phyloP scores from a whole-genome alignment of 2,797 vertebrate genomes.

The Acanthurus leucopareius region DNA sequence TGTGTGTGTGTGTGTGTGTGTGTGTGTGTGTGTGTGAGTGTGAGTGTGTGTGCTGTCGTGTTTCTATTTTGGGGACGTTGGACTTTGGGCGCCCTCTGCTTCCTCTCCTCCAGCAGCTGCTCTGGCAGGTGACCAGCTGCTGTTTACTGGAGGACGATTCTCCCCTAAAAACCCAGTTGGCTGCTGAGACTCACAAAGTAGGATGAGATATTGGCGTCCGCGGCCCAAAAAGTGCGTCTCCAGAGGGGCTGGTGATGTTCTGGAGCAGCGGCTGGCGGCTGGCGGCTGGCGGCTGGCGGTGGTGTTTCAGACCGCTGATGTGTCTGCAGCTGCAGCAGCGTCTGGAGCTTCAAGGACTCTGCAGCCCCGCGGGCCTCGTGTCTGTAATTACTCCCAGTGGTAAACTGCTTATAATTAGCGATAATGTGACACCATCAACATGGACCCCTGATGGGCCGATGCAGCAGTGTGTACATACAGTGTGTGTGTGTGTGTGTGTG shows the following conservation, averaged over 20 bases:
- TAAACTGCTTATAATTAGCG: conserved; percentile 61
- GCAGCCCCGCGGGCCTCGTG: conserved; percentile 25
- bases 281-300: not conserved
- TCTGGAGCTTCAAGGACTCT: conserved; percentile 41
- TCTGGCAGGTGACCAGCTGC: conserved; percentile 64
- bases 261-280: not conserved
- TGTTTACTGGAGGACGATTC: conserved; percentile 20
- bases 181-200: not conserved
- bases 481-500: conserved; percentile 10
- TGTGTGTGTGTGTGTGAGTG: too few species aligned
- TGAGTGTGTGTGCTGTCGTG: not conserved
- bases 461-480: not conserved
- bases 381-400: conserved; percentile 64
- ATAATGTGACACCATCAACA: conserved; percentile 60
- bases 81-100: conserved; percentile 27
- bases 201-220: not conserved
- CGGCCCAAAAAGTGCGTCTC: not conserved
- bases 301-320: conserved; percentile 31
- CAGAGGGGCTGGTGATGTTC: conserved; percentile 3
- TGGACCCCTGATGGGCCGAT: conserved; percentile 26
- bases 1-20: not conserved
- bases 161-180: conserved; percentile 19
- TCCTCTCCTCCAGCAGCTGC: conserved; percentile 42
- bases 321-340: conserved; percentile 3
- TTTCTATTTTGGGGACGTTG: conserved; percentile 49